Evolutionary conservation across 1,140 invertebrate species (phyloP).

Genomic region (Hyles euphorbiae): DNA sequence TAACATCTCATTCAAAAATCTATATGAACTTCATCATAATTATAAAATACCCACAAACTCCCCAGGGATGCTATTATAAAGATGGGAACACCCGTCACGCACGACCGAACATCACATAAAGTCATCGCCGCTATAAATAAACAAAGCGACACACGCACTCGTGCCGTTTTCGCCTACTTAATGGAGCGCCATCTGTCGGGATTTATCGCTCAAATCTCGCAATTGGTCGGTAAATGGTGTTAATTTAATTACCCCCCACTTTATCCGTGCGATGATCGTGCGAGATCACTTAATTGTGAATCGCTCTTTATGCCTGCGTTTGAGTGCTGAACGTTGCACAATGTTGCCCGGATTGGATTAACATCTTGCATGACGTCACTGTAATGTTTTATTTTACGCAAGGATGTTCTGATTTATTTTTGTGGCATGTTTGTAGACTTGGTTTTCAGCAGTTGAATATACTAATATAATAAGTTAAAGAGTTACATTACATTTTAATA

Average conservation of each 20-base stretch:
- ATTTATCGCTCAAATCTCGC: conserved; percentile 59
- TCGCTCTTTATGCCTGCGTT: conserved; percentile 9
- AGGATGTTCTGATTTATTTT: too few relatives aligned
- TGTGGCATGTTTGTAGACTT: too few relatives aligned
- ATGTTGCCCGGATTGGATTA: too few relatives aligned
- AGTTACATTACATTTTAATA: too few relatives aligned
- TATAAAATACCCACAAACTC: too few relatives aligned
- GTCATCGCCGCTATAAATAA: conserved; percentile 18
- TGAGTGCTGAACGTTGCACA: too few relatives aligned
- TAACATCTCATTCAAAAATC: too few relatives aligned
- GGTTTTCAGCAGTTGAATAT: too few relatives aligned
- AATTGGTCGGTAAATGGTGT: conserved; percentile 53
- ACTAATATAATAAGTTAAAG: too few relatives aligned
- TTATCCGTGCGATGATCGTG: conserved; percentile 18
- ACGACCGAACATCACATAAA: conserved; percentile 1
- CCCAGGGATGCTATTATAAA: background rate
- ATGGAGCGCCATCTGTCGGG: conserved; percentile 30
- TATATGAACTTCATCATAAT: too few relatives aligned
- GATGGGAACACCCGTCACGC: background rate
- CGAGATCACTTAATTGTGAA: conserved; percentile 30
- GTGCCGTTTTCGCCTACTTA: conserved; percentile 13
- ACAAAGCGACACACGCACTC: conserved; percentile 20
- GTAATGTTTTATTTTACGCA: too few relatives aligned
- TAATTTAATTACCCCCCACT: conserved; percentile 49
- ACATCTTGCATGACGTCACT: too few relatives aligned